These are phyloP conservation scores for Melanocharis versteri DNA, from an alignment of 2,113 vertebrate species.

Conservation along the genomic window DNA sequence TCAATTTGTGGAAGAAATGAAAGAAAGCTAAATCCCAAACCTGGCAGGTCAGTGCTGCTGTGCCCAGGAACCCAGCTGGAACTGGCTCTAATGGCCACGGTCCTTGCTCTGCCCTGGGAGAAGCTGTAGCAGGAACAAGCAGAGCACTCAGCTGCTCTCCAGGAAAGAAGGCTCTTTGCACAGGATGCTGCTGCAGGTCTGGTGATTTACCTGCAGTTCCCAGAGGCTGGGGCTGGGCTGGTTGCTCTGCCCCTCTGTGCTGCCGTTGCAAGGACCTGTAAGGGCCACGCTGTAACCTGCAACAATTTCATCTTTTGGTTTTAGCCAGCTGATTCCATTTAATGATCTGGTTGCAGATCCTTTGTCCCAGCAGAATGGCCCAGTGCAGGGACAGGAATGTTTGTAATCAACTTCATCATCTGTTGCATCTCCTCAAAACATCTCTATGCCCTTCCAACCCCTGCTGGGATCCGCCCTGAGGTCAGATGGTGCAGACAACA, in stretches of 20 bases:
- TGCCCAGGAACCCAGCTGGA: not conserved
- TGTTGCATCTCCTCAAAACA: not conserved
- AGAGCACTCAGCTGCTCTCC: not conserved
- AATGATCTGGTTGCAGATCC: not conserved
- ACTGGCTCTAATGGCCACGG: not conserved
- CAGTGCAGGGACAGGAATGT: not conserved
- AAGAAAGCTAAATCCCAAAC: not conserved
- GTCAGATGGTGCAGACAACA: not conserved
- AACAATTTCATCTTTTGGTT: not conserved
- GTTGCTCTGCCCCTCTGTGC: not conserved
- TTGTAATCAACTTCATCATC: not conserved
- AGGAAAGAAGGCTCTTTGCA: not conserved
- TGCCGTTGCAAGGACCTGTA: not conserved
- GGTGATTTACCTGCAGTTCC: not conserved
- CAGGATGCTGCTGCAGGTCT: not conserved
- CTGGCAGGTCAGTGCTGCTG: not conserved
- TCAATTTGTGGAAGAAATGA: not conserved
- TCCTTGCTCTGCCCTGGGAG: not conserved
- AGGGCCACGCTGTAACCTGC: not conserved
- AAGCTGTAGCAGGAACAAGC: not conserved
- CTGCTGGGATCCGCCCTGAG: not conserved
- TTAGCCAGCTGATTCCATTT: not conserved
- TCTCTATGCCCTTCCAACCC: accelerated
- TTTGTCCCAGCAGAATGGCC: not conserved
- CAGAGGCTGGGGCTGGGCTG: not conserved